Evolutionary conservation across 2,113 vertebrate genomes (phyloP).

Genomic region (Oryzias javanicus): DNA sequence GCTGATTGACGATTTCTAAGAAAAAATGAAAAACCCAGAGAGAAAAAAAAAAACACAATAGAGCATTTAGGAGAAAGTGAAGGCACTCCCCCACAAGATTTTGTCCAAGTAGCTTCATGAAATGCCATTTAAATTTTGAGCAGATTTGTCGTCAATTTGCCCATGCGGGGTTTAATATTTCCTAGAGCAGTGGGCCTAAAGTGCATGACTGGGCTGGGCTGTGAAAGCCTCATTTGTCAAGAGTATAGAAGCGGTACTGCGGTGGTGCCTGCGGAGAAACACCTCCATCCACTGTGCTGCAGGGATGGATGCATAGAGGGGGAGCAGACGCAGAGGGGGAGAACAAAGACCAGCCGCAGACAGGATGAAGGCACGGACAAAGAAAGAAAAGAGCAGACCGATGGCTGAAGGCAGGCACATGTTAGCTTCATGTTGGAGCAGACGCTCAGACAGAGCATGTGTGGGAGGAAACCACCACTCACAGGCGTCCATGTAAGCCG

Average conservation of each 20-base stretch:
- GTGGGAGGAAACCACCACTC: constrained; percentile 24
- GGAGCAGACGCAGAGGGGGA: constrained; percentile 34
- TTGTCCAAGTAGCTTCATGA: too few species aligned
- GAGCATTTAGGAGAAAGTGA: background rate
- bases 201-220: constrained; percentile 44
- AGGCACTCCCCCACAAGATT: too few species aligned
- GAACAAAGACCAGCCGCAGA: constrained; percentile 61
- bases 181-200: constrained; percentile 17
- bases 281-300: constrained; percentile 44
- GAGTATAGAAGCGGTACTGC: constrained; percentile 59
- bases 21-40: background rate
- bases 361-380: constrained; percentile 33
- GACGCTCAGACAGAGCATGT: constrained; percentile 31
- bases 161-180: constrained; percentile 41
- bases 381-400: constrained; percentile 39
- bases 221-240: constrained; percentile 34
- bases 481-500: constrained; percentile 22
- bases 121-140: constrained; percentile 19
- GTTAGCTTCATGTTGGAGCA: constrained; percentile 21
- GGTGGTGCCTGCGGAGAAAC: constrained; percentile 39
- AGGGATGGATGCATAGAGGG: constrained; percentile 49
- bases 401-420: constrained; percentile 29
- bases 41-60: background rate
- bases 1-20: constrained; percentile 2
- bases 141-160: constrained; percentile 6